A percentile compares a stretch with the other conserved stretches of the same genome.
phyloP scores from a whole-genome alignment of 2,888 invertebrate genomes.

The Rhingia campestris region DNA sequence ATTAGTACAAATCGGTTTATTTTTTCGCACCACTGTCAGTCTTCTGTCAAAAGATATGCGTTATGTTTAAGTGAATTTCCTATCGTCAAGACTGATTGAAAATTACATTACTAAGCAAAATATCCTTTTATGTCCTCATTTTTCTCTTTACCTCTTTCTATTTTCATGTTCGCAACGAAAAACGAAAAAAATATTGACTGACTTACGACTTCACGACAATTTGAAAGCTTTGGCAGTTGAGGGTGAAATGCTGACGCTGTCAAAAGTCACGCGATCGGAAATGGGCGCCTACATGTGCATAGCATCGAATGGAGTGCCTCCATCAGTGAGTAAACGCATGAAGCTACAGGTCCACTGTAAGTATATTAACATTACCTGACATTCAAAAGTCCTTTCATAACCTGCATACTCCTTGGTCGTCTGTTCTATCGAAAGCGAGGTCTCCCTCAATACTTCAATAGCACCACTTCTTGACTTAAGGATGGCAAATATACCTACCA shows the following conservation, averaged over 20 bases:
- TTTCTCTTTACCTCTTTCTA: constrained; percentile 35
- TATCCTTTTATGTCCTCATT: constrained; percentile 19
- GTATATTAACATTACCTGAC: constrained; percentile 82
- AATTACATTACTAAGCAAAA: constrained; percentile 34
- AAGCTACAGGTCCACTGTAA: constrained; percentile 96
- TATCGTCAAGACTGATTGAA: constrained; percentile 43
- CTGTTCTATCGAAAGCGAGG: neutral
- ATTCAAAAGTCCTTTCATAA: constrained; percentile 7
- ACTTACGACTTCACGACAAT: constrained; percentile 73
- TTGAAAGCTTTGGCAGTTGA: constrained; percentile 87
- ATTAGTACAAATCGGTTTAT: constrained; percentile 1
- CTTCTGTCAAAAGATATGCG: constrained; percentile 30
- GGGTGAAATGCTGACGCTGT: constrained; percentile 91
- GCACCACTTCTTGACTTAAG: constrained; percentile 34
- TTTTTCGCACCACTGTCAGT: constrained; percentile 32
- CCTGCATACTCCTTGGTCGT: constrained; percentile 2
- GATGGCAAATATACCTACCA: constrained; percentile 61
- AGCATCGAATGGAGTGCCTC: constrained; percentile 94
- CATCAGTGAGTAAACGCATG: constrained; percentile 94
- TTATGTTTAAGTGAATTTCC: constrained; percentile 53
- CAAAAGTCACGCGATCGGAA: constrained; percentile 94
- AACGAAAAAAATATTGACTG: constrained; percentile 28
- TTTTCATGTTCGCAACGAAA: constrained; percentile 48
- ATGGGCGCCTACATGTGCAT: constrained; percentile 95
- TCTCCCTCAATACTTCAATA: constrained; percentile 19